phyloP scores from a whole-genome alignment of 2,888 invertebrate species.

The Lathronympha strigana region DNA sequence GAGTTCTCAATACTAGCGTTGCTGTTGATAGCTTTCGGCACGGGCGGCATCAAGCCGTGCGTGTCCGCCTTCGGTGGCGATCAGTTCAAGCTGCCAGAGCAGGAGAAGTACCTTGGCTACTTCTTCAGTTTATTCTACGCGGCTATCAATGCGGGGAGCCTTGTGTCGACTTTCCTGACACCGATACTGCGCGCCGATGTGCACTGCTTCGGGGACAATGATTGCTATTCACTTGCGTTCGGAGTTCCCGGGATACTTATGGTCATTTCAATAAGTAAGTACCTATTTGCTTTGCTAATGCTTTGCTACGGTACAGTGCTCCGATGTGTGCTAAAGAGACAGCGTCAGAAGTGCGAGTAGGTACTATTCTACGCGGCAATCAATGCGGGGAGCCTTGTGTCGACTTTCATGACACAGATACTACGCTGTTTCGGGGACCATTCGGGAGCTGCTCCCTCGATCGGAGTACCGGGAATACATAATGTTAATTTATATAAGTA shows the following conservation, averaged over 20 bases:
- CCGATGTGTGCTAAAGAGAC: too few species aligned
- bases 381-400: too few species aligned
- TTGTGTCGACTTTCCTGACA: constrained; percentile 94
- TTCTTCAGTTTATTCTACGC: constrained; percentile 98
- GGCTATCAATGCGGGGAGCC: constrained; percentile 95
- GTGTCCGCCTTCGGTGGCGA: constrained; percentile 98
- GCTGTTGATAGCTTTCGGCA: constrained; percentile 92
- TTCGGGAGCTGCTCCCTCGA: too few species aligned
- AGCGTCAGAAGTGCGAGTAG: not conserved
- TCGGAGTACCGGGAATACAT: too few species aligned
- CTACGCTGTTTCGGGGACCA: too few species aligned
- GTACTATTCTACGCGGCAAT: too few species aligned
- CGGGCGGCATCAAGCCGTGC: constrained; percentile 98
- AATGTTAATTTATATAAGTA: too few species aligned
- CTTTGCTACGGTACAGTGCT: too few species aligned
- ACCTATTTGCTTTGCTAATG: too few species aligned
- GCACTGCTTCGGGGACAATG: constrained; percentile 89
- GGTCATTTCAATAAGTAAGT: constrained; percentile 90
- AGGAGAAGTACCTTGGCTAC: constrained; percentile 89
- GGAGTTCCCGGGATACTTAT: constrained; percentile 95
- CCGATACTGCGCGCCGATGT: constrained; percentile 93
- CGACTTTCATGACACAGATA: too few species aligned
- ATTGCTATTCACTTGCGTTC: constrained; percentile 94
- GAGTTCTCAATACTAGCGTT: constrained; percentile 87
- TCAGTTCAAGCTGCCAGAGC: constrained; percentile 93